Conservation (phyloP, 2,888 invertebrate genomes). For the Drosophila paramelanica region DNA sequence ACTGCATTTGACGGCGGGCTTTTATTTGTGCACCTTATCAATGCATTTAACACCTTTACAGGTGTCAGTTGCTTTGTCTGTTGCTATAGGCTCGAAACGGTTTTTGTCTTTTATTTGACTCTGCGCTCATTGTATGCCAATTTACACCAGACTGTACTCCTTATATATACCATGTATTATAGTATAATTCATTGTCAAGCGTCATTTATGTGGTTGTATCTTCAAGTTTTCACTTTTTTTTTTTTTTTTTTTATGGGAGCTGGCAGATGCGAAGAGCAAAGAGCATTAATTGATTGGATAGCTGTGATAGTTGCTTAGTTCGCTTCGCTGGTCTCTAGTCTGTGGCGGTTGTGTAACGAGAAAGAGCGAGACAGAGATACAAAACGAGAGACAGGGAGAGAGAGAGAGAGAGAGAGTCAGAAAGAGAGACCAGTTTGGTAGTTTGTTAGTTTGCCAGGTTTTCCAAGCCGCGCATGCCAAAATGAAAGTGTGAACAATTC, state of each 20-base stretch:
- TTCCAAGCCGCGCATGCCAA: constrained; percentile 61
- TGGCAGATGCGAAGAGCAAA: constrained; percentile 53
- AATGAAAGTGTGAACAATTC: constrained; percentile 77
- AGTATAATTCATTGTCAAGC: constrained; percentile 69
- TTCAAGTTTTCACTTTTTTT: constrained; percentile 54
- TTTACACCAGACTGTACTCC: constrained; percentile 27
- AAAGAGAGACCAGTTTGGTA: constrained; percentile 43
- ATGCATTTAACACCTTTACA: constrained; percentile 40
- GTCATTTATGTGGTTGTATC: constrained; percentile 30
- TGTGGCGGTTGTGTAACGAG: constrained; percentile 51
- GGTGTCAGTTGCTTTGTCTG: constrained; percentile 19
- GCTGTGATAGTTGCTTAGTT: constrained; percentile 59
- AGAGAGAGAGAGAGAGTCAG: background rate
- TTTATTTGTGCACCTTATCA: constrained; percentile 24
- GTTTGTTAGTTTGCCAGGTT: constrained; percentile 48
- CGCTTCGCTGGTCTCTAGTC: constrained; percentile 45
- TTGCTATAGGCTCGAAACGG: constrained; percentile 1
- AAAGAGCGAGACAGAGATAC: background rate
- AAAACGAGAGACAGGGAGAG: background rate
- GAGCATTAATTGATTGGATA: constrained; percentile 75
- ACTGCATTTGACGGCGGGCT: constrained; percentile 10
- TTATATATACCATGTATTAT: constrained; percentile 40
- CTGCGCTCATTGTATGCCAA: constrained; percentile 26
- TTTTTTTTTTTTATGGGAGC: constrained; percentile 52
- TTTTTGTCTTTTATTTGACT: constrained; percentile 11